phyloP scores from a whole-genome alignment of 2,888 invertebrate genomes.

The Allophyes oxyacanthae region DNA sequence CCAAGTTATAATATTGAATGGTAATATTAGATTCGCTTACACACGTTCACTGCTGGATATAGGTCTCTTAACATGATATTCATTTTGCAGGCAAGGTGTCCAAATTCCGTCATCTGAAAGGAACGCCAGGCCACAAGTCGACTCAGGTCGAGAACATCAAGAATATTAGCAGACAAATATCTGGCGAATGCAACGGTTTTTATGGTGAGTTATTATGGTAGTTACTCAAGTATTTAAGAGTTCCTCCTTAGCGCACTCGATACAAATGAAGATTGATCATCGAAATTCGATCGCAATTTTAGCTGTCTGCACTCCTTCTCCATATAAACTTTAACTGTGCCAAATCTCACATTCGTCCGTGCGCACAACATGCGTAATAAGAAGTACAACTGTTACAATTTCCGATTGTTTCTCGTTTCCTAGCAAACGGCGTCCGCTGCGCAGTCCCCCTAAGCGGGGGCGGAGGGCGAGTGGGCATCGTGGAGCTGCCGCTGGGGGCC shows the following conservation, averaged over 20 bases:
- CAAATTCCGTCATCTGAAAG: conserved; percentile 97
- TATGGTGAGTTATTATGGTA: conserved; percentile 91
- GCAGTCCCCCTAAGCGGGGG: conserved; percentile 97
- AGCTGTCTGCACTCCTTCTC: too few relatives aligned
- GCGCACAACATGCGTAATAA: too few relatives aligned
- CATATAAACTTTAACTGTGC: too few relatives aligned
- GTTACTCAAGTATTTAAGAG: neutral
- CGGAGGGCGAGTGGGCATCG: conserved; percentile 96
- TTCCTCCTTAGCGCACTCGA: too few relatives aligned
- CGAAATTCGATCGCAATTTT: too few relatives aligned
- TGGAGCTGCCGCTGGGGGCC: conserved; percentile 89
- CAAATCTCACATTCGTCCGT: too few relatives aligned
- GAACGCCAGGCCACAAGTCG: conserved; percentile 96
- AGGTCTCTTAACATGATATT: too few relatives aligned
- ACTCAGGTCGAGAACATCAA: conserved; percentile 97
- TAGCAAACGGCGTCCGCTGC: conserved; percentile 95
- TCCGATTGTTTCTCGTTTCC: neutral
- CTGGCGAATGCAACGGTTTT: conserved; percentile 98
- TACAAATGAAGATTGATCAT: too few relatives aligned
- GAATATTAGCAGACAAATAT: conserved; percentile 96
- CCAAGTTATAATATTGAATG: too few relatives aligned
- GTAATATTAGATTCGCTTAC: too few relatives aligned
- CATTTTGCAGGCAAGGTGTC: conserved; percentile 90
- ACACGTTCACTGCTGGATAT: too few relatives aligned
- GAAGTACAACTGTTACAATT: too few relatives aligned